Percentiles rank a stretch among this genome's conserved stretches.
Conservation (phyloP, 2,797 vertebrate species). For the Sciurus vulgaris region DNA sequence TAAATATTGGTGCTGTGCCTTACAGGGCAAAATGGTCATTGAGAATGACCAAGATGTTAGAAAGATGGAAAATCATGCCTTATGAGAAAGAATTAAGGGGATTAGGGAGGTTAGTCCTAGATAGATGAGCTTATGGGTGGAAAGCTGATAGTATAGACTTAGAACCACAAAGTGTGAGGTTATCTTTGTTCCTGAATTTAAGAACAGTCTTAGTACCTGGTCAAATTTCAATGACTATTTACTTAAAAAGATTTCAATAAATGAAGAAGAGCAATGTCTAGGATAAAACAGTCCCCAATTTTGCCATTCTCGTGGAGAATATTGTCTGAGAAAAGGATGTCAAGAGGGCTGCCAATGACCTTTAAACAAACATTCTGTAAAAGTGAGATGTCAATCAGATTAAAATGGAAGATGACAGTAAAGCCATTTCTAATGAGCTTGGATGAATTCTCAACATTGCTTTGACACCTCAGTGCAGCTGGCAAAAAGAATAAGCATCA, state of each 20-base stretch:
- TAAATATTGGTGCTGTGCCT: background rate
- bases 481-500: background rate
- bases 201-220: background rate
- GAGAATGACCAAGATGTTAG: background rate
- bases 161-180: background rate
- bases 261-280: background rate
- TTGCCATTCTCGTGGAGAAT: background rate
- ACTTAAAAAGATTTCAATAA: background rate
- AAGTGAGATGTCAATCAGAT: background rate
- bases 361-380: background rate
- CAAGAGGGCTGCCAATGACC: background rate
- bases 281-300: background rate
- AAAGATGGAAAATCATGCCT: slow-evolving; percentile 3
- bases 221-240: background rate
- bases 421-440: background rate
- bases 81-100: background rate
- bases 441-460: background rate
- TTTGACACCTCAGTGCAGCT: background rate
- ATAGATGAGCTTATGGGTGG: background rate
- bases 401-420: background rate
- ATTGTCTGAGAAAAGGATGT: background rate
- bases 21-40: background rate
- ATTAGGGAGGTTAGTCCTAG: background rate
- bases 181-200: background rate
- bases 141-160: background rate